A percentile compares a stretch with the other conserved stretches of the same genome.
Conservation (phyloP, 2,113 vertebrate genomes). For the Equus quagga region DNA sequence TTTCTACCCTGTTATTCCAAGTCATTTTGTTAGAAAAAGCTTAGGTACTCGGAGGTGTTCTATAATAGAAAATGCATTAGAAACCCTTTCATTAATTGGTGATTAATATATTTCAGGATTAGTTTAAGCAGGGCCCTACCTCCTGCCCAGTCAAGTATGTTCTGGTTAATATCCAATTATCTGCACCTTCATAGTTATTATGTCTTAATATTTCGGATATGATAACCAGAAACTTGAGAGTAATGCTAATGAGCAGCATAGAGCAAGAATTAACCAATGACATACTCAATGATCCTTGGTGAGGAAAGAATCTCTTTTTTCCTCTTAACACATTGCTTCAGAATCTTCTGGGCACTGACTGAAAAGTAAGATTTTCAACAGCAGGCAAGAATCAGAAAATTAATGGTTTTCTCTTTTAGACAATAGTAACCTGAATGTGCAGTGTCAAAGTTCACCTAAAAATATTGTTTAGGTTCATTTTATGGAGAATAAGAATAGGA, state of each 20-base stretch:
- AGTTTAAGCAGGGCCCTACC: constrained; percentile 95
- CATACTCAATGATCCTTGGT: constrained; percentile 87
- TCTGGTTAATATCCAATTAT: constrained; percentile 99
- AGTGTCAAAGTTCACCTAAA: not conserved
- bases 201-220: constrained; percentile 96
- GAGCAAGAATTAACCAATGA: constrained; percentile 89
- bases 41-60: constrained; percentile 89
- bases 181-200: constrained; percentile 96
- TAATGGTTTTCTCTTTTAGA: not conserved
- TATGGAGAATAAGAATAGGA: not conserved
- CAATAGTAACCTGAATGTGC: not conserved
- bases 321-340: constrained; percentile 40
- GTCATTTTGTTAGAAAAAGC: constrained; percentile 90
- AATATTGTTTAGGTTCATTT: not conserved
- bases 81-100: constrained; percentile 95
- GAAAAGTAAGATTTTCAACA: constrained; percentile 20
- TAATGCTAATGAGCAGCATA: constrained; percentile 94
- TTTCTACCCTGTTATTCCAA: constrained; percentile 88
- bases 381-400: not conserved
- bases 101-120: constrained; percentile 98
- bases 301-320: constrained; percentile 78
- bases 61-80: constrained; percentile 93
- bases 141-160: constrained; percentile 98
- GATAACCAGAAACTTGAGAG: constrained; percentile 92
- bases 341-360: constrained; percentile 31